Evolutionary conservation across 2,113 vertebrate species (phyloP).

Genomic region (Perca flavescens): DNA sequence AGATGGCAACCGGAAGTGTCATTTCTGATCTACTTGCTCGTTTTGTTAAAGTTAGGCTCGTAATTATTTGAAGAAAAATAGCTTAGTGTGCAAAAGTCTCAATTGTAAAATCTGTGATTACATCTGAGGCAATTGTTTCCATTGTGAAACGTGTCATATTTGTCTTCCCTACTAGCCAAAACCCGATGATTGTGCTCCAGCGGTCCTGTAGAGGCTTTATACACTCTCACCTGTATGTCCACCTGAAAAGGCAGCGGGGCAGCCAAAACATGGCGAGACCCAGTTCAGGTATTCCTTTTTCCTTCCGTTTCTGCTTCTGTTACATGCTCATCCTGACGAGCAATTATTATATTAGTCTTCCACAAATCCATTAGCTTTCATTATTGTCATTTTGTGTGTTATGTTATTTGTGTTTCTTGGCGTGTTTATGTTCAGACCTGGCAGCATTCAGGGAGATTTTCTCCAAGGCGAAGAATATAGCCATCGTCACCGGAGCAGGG

Average conservation of each 20-base stretch:
- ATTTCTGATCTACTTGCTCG: too few relatives aligned
- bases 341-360: background rate
- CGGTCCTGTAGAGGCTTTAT: constrained; percentile 50
- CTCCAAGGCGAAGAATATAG: constrained; percentile 91
- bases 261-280: constrained; percentile 78
- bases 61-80: background rate
- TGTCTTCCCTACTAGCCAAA: constrained; percentile 5
- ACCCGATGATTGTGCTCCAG: constrained; percentile 72
- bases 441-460: constrained; percentile 91
- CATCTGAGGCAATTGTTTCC: background rate
- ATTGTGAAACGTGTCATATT: background rate
- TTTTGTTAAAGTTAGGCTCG: too few relatives aligned
- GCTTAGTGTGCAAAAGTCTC: background rate
- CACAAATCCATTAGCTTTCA: background rate
- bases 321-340: background rate
- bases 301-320: background rate
- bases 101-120: background rate
- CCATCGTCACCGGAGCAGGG: constrained; percentile 92
- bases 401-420: background rate
- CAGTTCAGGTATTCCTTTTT: constrained; percentile 78
- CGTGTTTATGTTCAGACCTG: constrained; percentile 82
- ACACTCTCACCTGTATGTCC: constrained; percentile 49
- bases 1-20: constrained; percentile 1
- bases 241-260: constrained; percentile 34
- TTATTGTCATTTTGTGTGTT: background rate